These are phyloP conservation scores for Sympetrum striolatum DNA, from an alignment of 2,888 invertebrate genomes.

Conservation along the genomic window DNA sequence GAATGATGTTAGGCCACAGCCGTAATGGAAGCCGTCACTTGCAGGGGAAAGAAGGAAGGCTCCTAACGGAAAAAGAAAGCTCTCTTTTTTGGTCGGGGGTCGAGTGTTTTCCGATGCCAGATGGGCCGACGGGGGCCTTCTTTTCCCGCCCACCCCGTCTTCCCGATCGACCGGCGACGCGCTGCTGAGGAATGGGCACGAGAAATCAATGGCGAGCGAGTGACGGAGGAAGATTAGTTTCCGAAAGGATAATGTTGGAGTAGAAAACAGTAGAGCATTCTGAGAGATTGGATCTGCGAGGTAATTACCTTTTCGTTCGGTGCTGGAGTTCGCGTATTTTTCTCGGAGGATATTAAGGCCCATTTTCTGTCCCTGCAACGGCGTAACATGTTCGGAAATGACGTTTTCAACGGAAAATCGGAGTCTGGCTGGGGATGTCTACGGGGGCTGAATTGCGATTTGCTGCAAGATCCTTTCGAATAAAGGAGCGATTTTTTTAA, in stretches of 20 bases:
- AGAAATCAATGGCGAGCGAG: conserved; percentile 43
- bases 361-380: background rate
- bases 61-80: conserved; percentile 28
- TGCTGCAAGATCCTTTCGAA: too few relatives aligned
- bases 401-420: background rate
- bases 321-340: conserved; percentile 16
- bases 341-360: background rate
- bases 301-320: conserved; percentile 36
- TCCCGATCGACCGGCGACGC: conserved; percentile 45
- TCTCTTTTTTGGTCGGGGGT: conserved; percentile 7
- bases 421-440: too few relatives aligned
- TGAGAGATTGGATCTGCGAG: conserved; percentile 28
- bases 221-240: conserved; percentile 28
- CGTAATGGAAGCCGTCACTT: conserved; percentile 41
- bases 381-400: background rate
- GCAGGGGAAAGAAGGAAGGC: background rate
- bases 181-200: conserved; percentile 47
- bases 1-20: conserved; percentile 28
- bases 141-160: conserved; percentile 54
- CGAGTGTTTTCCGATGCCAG: conserved; percentile 42
- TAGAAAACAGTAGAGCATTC: conserved; percentile 30
- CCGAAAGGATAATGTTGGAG: conserved; percentile 41
- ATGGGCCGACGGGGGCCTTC: conserved; percentile 18
- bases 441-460: too few relatives aligned
- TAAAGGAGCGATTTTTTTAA: too few relatives aligned